Percentiles rank a stretch among this genome's conserved stretches.
These are phyloP conservation scores for Astropecten irregularis DNA, from an alignment of 53 echinoderm and acorn worm genomes.

Conservation along the genomic window DNA sequence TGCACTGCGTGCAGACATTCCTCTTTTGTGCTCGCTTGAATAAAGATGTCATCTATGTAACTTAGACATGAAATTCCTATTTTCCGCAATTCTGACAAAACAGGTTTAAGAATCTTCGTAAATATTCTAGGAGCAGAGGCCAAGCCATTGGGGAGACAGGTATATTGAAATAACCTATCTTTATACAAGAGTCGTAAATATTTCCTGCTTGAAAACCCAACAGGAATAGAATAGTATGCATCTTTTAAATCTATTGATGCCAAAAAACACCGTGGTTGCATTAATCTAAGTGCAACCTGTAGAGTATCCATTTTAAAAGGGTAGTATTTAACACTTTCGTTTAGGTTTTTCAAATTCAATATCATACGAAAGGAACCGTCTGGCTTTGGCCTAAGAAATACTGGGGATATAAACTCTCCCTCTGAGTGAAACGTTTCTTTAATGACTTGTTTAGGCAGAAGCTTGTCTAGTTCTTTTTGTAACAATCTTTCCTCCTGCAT, in stretches of 20 bases:
- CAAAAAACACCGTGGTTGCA: not conserved
- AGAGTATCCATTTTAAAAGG: no score
- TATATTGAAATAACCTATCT: no score
- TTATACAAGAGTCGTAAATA: not conserved
- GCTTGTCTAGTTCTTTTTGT: no score
- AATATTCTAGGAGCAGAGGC: not conserved
- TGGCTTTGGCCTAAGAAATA: not conserved
- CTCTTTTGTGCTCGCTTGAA: not conserved
- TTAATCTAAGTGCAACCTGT: not conserved
- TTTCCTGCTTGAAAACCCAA: not conserved
- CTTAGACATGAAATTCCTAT: not conserved
- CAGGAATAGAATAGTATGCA: constrained; percentile 7
- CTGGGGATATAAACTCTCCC: not conserved
- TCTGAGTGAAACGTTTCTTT: no score
- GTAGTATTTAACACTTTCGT: not conserved
- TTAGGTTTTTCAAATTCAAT: not conserved
- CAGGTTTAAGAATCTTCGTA: constrained; percentile 1
- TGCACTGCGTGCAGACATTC: not conserved
- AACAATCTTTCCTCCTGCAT: no score
- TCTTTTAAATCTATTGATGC: not conserved
- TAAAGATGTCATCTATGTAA: constrained; percentile 5
- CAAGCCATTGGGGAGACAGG: not conserved
- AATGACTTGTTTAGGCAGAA: no score
- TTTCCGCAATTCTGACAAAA: not conserved
- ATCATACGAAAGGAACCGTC: not conserved